Conservation (phyloP, 2,113 vertebrate species). For the Raja brachyura region DNA sequence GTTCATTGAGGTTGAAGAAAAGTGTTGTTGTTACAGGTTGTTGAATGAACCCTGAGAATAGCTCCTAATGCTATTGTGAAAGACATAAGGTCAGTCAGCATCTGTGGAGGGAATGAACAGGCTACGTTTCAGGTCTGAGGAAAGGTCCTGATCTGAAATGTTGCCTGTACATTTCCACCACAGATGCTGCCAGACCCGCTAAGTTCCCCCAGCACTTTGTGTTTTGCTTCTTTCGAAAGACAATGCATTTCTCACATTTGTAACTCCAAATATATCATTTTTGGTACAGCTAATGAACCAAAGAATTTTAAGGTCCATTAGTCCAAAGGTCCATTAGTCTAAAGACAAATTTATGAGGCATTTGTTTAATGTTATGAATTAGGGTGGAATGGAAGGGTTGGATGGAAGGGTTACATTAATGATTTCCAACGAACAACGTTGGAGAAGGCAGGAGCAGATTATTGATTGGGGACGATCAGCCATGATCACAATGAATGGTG, state of each 20-base stretch:
- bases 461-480: no score
- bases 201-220: no score
- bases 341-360: background rate
- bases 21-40: background rate
- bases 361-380: background rate
- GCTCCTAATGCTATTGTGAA: background rate
- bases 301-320: background rate
- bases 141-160: no score
- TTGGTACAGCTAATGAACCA: background rate
- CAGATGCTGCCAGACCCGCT: no score
- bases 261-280: background rate
- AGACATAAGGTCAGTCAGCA: no score
- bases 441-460: no score
- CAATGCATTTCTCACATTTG: background rate
- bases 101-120: no score
- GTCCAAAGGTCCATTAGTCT: no score
- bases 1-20: background rate
- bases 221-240: background rate
- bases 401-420: background rate
- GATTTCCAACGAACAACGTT: background rate
- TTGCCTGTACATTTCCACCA: no score
- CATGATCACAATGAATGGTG: no score
- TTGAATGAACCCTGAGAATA: background rate
- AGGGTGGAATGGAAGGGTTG: no score
- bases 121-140: no score